Conservation (phyloP, 2,888 invertebrate genomes). For the Orgyia antiqua region DNA sequence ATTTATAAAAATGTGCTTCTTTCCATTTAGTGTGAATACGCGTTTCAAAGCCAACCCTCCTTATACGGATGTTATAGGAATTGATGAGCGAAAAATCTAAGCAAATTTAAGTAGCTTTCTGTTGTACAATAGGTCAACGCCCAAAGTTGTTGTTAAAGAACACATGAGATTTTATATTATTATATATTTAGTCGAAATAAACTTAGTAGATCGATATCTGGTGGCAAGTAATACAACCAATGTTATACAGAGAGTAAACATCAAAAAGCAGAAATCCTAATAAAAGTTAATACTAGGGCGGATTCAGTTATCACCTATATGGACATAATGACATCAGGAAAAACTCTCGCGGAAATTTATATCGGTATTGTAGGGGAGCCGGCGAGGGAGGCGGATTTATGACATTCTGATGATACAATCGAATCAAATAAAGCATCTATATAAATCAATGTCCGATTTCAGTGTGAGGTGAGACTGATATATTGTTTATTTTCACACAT, state of each 20-base stretch:
- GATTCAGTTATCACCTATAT: slow-evolving; percentile 64
- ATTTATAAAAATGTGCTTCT: too few species aligned
- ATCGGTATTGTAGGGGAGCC: slow-evolving; percentile 31
- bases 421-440: slow-evolving; percentile 73
- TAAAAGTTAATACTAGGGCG: slow-evolving; percentile 34
- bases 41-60: too few species aligned
- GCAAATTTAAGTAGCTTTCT: too few species aligned
- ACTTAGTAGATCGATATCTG: too few species aligned
- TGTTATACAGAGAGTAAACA: slow-evolving; percentile 22
- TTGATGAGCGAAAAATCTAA: too few species aligned
- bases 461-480: slow-evolving; percentile 49
- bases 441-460: slow-evolving; percentile 73
- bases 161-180: too few species aligned
- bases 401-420: slow-evolving; percentile 76
- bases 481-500: slow-evolving; percentile 28
- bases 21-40: too few species aligned
- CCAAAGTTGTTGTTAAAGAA: too few species aligned
- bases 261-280: slow-evolving; percentile 30
- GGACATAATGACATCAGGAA: slow-evolving; percentile 69
- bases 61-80: too few species aligned
- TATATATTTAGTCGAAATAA: too few species aligned
- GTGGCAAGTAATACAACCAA: not conserved
- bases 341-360: slow-evolving; percentile 53
- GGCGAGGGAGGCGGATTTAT: slow-evolving; percentile 57
- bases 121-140: too few species aligned